phyloP scores from a whole-genome alignment of 1,140 invertebrate species.

The Hycleus cichorii region DNA sequence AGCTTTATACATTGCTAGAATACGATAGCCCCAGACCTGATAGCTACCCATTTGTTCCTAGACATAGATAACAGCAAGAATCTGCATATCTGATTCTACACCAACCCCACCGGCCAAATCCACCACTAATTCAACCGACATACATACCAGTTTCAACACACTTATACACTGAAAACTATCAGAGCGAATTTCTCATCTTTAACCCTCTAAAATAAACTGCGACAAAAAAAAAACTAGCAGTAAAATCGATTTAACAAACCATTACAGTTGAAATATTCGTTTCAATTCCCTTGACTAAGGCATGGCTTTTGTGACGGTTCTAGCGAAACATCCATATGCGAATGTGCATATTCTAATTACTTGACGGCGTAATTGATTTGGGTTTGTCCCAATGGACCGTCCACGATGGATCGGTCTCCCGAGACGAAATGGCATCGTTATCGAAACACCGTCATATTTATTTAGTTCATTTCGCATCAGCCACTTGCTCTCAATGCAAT shows the following conservation, averaged over 20 bases:
- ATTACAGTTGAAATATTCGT: too few relatives aligned
- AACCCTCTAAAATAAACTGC: too few relatives aligned
- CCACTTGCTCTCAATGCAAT: too few relatives aligned
- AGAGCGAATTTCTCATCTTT: too few relatives aligned
- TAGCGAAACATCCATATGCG: too few relatives aligned
- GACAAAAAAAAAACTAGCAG: too few relatives aligned
- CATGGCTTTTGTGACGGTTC: too few relatives aligned
- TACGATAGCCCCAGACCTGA: conserved; percentile 18
- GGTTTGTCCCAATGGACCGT: conserved; percentile 22
- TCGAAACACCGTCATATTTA: conserved; percentile 27
- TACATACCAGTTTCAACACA: too few relatives aligned
- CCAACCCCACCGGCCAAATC: conserved; percentile 11
- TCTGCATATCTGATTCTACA: conserved; percentile 21
- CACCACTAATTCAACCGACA: conserved; percentile 9
- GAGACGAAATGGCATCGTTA: conserved; percentile 26
- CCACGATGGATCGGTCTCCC: conserved; percentile 27
- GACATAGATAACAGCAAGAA: conserved; percentile 21
- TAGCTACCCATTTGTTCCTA: conserved; percentile 22
- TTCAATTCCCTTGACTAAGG: too few relatives aligned
- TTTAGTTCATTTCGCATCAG: conserved; percentile 18
- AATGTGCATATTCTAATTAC: conserved; percentile 30
- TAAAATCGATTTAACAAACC: too few relatives aligned
- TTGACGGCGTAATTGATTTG: conserved; percentile 30
- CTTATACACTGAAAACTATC: too few relatives aligned
- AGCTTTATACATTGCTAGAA: conserved; percentile 21